Evolutionary conservation across 2,797 vertebrate genomes (phyloP).

Genomic region (Sebastes wilsoni): DNA sequence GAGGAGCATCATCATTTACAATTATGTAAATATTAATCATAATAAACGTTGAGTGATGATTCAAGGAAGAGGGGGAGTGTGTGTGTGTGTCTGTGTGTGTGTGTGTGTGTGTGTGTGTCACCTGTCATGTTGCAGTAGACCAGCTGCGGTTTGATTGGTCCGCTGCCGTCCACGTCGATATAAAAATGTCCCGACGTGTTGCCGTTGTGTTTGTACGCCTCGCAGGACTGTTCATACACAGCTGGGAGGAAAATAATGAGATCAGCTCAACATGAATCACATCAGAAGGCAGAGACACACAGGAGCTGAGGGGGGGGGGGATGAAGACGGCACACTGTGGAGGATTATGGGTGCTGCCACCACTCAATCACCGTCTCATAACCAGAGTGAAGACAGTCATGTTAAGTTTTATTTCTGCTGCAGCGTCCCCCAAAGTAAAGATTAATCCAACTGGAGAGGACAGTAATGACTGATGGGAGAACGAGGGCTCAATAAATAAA

Average conservation of each 20-base stretch:
- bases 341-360: constrained; percentile 5
- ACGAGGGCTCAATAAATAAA: neutral
- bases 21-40: constrained; percentile 22
- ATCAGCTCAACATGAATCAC: constrained; percentile 5
- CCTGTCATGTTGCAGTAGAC: constrained; percentile 86
- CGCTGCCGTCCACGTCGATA: constrained; percentile 83
- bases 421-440: constrained; percentile 2
- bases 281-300: neutral
- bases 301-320: neutral
- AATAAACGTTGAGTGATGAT: neutral
- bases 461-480: constrained; percentile 2
- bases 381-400: constrained; percentile 5
- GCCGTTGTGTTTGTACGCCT: constrained; percentile 81
- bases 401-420: neutral
- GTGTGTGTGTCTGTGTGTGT: neutral
- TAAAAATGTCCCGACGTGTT: constrained; percentile 78
- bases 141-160: constrained; percentile 76
- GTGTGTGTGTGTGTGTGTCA: constrained; percentile 32
- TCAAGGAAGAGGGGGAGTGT: neutral
- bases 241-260: constrained; percentile 58
- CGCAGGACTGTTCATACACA: constrained; percentile 81
- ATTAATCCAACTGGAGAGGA: neutral
- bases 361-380: neutral
- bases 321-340: neutral
- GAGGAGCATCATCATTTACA: constrained; percentile 3